Evolutionary conservation across 1,140 invertebrate species (phyloP).

Genomic region (Drosophila truncata): DNA sequence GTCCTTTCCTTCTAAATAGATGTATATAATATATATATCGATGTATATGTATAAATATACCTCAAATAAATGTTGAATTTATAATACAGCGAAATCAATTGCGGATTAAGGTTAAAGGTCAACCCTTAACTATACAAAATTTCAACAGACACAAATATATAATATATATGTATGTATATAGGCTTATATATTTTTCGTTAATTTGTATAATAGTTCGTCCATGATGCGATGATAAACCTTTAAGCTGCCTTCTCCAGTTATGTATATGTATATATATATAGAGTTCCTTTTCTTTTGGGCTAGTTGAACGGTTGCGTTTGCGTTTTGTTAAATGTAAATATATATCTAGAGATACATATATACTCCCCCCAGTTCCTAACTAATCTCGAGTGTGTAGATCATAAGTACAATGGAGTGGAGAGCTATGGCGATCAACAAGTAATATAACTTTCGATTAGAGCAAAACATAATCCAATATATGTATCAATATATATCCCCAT

Average conservation of each 20-base stretch:
- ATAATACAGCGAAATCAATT: slow-evolving; percentile 44
- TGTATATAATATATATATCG: slow-evolving; percentile 48
- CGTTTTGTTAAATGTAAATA: slow-evolving; percentile 31
- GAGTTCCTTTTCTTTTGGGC: slow-evolving; percentile 13
- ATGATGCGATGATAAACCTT: slow-evolving; percentile 42
- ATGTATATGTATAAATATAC: slow-evolving; percentile 68
- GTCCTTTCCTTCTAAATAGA: slow-evolving; percentile 38
- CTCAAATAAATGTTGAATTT: slow-evolving; percentile 59
- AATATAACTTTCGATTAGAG: slow-evolving; percentile 33
- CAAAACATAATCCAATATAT: slow-evolving; percentile 34
- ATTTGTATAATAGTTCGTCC: slow-evolving; percentile 39
- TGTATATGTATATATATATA: slow-evolving; percentile 49
- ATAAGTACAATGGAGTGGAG: slow-evolving; percentile 48
- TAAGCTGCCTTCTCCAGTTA: slow-evolving; percentile 37
- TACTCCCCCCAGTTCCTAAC: slow-evolving; percentile 10
- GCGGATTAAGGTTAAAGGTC: slow-evolving; percentile 3
- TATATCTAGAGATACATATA: slow-evolving; percentile 15
- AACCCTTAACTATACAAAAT: slow-evolving; percentile 16
- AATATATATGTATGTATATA: slow-evolving; percentile 36
- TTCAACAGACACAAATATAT: slow-evolving; percentile 60
- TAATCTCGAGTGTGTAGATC: slow-evolving; percentile 39
- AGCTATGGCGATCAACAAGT: slow-evolving; percentile 41
- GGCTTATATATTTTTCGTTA: slow-evolving; percentile 24
- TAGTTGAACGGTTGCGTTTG: slow-evolving; percentile 75
- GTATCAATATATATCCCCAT: not conserved